phyloP scores from a whole-genome alignment of 1,140 invertebrate genomes.

The Pararge aegeria region DNA sequence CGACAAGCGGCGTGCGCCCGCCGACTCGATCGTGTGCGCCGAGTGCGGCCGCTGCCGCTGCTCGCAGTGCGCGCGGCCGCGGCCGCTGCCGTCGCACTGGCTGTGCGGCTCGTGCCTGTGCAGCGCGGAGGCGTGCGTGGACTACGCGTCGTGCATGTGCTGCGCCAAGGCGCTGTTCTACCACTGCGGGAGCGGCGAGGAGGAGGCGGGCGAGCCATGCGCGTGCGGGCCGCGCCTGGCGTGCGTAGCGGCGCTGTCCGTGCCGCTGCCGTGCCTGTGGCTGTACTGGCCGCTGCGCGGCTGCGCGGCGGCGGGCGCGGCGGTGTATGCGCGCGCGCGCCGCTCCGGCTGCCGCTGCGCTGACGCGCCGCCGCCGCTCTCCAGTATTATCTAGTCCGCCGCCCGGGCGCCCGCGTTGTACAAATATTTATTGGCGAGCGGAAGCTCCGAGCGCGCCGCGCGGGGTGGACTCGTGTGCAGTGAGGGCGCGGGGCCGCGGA shows the following conservation, averaged over 20 bases:
- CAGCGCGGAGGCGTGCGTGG: conserved; percentile 91
- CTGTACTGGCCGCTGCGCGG: conserved; percentile 81
- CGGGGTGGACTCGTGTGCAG: conserved; percentile 46
- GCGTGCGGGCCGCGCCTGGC: conserved; percentile 90
- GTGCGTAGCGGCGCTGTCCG: conserved; percentile 88
- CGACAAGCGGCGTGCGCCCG: conserved; percentile 68
- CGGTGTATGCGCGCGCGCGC: conserved; percentile 88
- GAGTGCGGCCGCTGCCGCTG: conserved; percentile 93
- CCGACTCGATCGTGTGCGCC: conserved; percentile 89
- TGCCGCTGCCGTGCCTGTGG: conserved; percentile 87
- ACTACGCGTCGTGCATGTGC: conserved; percentile 95
- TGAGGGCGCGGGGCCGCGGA: conserved; percentile 26
- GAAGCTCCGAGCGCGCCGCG: conserved; percentile 48
- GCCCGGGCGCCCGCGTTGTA: conserved; percentile 58
- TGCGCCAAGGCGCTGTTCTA: conserved; percentile 96
- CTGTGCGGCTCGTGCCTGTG: conserved; percentile 92
- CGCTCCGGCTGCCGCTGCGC: conserved; percentile 83
- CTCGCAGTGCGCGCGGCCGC: conserved; percentile 90
- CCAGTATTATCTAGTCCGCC: conserved; percentile 80
- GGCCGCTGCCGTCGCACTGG: conserved; percentile 92
- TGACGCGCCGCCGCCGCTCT: conserved; percentile 66
- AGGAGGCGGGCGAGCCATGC: conserved; percentile 88
- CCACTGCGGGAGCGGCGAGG: conserved; percentile 89
- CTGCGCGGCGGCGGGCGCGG: conserved; percentile 88
- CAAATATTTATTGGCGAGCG: conserved; percentile 77